phyloP scores from a whole-genome alignment of 2,888 invertebrate species.

The Drosophila falleni region DNA sequence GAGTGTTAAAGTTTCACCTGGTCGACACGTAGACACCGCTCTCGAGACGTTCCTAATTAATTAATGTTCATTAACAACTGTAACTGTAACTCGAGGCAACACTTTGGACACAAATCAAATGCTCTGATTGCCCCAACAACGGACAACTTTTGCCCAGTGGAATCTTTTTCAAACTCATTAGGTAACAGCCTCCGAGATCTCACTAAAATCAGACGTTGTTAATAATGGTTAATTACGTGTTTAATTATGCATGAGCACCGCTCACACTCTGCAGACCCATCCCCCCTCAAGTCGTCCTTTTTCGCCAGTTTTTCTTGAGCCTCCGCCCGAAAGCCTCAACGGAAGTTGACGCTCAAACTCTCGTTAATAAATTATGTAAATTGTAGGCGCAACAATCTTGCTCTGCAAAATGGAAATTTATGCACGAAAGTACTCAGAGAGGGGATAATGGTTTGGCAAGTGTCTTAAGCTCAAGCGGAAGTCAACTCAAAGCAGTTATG shows the following conservation, averaged over 20 bases:
- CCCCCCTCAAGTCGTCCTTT: conserved; percentile 9
- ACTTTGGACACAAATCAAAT: conserved; percentile 70
- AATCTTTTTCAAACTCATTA: conserved; percentile 75
- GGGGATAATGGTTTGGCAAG: conserved; percentile 55
- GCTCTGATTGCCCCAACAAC: conserved; percentile 62
- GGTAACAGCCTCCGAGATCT: conserved; percentile 58
- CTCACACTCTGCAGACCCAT: conserved; percentile 31
- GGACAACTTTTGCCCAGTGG: conserved; percentile 46
- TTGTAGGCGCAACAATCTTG: conserved; percentile 73
- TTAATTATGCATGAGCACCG: conserved; percentile 75
- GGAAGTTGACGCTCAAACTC: conserved; percentile 78
- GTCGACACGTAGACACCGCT: conserved; percentile 43
- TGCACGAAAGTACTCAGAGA: conserved; percentile 42
- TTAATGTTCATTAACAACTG: conserved; percentile 72
- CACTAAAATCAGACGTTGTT: conserved; percentile 76
- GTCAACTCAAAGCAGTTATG: conserved; percentile 65
- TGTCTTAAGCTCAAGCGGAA: conserved; percentile 67
- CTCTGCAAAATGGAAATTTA: conserved; percentile 61
- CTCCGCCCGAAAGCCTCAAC: conserved; percentile 42
- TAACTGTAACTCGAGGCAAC: conserved; percentile 34
- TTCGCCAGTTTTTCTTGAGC: conserved; percentile 25
- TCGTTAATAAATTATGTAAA: conserved; percentile 79
- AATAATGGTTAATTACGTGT: conserved; percentile 81
- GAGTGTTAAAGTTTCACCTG: conserved; percentile 53
- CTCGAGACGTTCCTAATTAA: conserved; percentile 61